These are phyloP conservation scores for Meteorus sp. DNA, from an alignment of 1,140 invertebrate species.

Conservation along the genomic window DNA sequence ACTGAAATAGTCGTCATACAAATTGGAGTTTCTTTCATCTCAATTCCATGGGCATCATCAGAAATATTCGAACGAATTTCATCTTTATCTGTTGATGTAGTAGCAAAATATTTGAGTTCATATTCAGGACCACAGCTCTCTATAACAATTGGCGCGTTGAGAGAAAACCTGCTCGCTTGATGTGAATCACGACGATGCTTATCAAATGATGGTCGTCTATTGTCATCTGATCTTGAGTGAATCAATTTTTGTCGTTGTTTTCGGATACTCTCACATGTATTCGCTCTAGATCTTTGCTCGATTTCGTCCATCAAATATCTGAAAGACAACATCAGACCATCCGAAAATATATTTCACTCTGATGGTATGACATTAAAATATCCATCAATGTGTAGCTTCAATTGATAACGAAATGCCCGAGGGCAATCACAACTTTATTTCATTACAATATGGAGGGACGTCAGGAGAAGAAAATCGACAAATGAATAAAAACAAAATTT, in stretches of 20 bases:
- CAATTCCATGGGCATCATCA: constrained; percentile 42
- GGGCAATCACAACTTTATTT: too few relatives aligned
- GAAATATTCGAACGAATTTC: constrained; percentile 43
- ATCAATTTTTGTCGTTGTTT: constrained; percentile 46
- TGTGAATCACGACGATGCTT: constrained; percentile 42
- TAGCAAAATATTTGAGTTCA: constrained; percentile 50
- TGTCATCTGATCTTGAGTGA: constrained; percentile 54
- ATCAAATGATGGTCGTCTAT: constrained; percentile 50
- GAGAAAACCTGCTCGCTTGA: constrained; percentile 48
- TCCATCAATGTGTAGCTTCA: too few relatives aligned
- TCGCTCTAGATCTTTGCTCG: constrained; percentile 44
- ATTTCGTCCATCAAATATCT: constrained; percentile 44
- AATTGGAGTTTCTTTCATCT: constrained; percentile 39
- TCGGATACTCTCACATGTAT: constrained; percentile 45
- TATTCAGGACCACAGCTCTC: constrained; percentile 39
- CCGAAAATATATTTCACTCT: neutral
- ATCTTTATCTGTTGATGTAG: constrained; percentile 44
- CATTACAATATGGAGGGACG: too few relatives aligned
- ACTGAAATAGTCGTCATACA: constrained; percentile 21
- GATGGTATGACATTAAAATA: too few relatives aligned
- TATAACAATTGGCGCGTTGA: constrained; percentile 45
- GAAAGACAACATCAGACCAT: too few relatives aligned
- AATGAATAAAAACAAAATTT: too few relatives aligned
- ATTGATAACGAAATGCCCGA: too few relatives aligned
- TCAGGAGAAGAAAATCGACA: too few relatives aligned